Conservation (phyloP, 2,797 vertebrate species). For the Pseudochirops corinnae region DNA sequence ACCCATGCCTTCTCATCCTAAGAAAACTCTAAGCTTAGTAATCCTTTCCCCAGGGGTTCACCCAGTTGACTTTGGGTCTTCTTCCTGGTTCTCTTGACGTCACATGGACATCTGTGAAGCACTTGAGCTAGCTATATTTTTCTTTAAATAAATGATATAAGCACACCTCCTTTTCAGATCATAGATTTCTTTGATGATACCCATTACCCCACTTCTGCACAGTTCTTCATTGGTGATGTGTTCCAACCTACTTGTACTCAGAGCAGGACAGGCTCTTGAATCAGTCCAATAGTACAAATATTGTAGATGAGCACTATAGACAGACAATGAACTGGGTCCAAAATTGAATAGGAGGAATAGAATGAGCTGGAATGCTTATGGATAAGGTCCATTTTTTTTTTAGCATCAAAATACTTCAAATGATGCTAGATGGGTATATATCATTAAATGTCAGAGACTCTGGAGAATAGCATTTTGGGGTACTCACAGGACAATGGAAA, state of each 20-base stretch:
- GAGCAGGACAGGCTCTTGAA: background rate
- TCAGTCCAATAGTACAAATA: background rate
- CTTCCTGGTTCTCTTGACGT: background rate
- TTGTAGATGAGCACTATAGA: background rate
- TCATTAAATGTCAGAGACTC: background rate
- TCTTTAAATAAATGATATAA: background rate
- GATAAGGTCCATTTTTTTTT: background rate
- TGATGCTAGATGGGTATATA: background rate
- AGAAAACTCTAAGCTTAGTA: background rate
- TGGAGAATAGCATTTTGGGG: background rate
- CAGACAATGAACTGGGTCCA: background rate
- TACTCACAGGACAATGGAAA: background rate
- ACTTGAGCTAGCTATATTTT: background rate
- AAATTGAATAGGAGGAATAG: background rate
- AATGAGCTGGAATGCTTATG: background rate
- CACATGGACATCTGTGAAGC: background rate
- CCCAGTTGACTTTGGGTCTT: background rate
- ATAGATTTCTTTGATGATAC: background rate
- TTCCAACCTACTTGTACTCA: background rate
- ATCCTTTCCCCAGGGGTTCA: background rate
- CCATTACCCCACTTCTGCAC: background rate
- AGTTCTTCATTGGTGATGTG: background rate
- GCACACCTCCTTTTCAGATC: background rate
- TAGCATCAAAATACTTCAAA: background rate
- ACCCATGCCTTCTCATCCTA: background rate